phyloP scores from a whole-genome alignment of 2,888 invertebrate genomes.

The Brenthis ino region DNA sequence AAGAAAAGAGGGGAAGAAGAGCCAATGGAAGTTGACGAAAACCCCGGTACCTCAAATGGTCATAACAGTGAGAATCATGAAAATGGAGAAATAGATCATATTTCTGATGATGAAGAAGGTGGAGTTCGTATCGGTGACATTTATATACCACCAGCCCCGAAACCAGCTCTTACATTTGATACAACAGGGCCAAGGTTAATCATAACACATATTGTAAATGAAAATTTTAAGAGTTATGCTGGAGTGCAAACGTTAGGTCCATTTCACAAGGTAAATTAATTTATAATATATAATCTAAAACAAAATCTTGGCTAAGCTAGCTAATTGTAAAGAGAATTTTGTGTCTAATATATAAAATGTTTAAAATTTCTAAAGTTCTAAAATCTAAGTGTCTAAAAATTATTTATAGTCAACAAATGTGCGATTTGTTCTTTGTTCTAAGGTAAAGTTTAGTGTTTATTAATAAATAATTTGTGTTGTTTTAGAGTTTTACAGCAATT shows the following conservation, averaged over 20 bases:
- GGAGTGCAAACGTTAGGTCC: conserved; percentile 93
- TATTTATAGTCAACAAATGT: too few relatives aligned
- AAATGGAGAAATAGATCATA: conserved; percentile 65
- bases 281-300: not conserved
- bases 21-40: conserved; percentile 69
- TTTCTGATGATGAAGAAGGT: conserved; percentile 85
- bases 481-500: conserved; percentile 95
- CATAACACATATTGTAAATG: conserved; percentile 94
- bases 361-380: conserved; percentile 16
- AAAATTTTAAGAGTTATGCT: conserved; percentile 98
- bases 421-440: conserved; percentile 56
- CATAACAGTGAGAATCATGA: conserved; percentile 43
- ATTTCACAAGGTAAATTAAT: conserved; percentile 89
- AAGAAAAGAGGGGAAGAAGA: conserved; percentile 58
- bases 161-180: conserved; percentile 87
- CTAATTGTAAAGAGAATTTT: not conserved
- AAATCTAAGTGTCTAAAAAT: too few relatives aligned
- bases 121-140: conserved; percentile 90
- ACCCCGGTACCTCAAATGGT: conserved; percentile 39
- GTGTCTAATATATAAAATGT: conserved; percentile 15
- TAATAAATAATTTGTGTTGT: too few relatives aligned
- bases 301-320: not conserved
- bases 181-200: conserved; percentile 92
- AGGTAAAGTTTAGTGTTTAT: too few relatives aligned
- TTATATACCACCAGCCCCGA: conserved; percentile 90